phyloP scores from a whole-genome alignment of 2,888 invertebrate genomes.

The Meta bourneti region DNA sequence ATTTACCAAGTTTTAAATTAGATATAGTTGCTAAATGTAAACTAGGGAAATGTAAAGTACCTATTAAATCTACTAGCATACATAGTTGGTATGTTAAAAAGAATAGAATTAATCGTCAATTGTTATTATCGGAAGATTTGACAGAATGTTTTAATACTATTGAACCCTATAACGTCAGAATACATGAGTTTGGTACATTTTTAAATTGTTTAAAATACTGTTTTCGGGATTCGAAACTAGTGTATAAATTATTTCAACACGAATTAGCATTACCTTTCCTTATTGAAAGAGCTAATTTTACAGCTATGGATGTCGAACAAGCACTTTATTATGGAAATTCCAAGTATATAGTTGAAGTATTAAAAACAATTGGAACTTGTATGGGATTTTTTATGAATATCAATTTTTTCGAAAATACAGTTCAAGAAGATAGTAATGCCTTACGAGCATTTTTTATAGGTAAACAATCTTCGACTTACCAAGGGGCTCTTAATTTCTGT shows the following conservation, averaged over 20 bases:
- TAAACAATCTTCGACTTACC: conserved; percentile 22
- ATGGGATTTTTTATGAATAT: conserved; percentile 44
- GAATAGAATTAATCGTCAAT: neutral
- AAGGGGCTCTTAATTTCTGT: conserved; percentile 50
- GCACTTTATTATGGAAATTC: conserved; percentile 53
- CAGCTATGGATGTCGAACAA: conserved; percentile 11
- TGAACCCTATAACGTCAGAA: neutral
- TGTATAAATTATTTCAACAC: conserved; percentile 30
- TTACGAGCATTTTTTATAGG: neutral
- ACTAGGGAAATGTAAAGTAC: conserved; percentile 15
- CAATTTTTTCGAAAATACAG: conserved; percentile 23
- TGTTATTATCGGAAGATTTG: neutral
- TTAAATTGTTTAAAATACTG: conserved; percentile 34
- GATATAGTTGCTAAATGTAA: conserved; percentile 39
- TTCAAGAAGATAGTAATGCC: neutral
- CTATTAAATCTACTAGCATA: conserved; percentile 42
- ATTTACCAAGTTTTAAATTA: conserved; percentile 62
- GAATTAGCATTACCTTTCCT: conserved; percentile 38
- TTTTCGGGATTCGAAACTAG: conserved; percentile 46
- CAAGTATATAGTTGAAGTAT: conserved; percentile 18
- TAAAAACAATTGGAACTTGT: conserved; percentile 46
- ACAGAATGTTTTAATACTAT: conserved; percentile 15
- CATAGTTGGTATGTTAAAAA: conserved; percentile 39
- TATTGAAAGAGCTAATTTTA: conserved; percentile 44
- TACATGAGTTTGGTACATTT: conserved; percentile 54